Base-by-base conservation (phyloP, 2,113 vertebrate species). In the Chaetodon trifascialis region DNA sequence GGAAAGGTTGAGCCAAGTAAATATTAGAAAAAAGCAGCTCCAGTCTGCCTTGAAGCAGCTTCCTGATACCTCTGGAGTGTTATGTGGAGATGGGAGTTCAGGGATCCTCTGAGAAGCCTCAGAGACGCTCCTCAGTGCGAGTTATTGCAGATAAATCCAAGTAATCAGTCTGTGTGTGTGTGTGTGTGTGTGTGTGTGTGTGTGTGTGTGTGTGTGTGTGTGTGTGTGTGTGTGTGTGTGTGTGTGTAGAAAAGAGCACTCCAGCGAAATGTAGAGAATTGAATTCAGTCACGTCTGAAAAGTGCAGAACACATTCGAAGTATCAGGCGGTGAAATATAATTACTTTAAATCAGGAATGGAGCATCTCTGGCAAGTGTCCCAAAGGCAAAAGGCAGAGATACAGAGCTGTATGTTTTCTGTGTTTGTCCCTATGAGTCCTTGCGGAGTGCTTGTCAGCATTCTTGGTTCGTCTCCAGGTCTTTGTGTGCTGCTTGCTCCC, bases 101-200 rank as follows among this genome's bases (percentile, higher is more conserved):
- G 68, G 88, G 25, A 74, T 58, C 67, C 49, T 82, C 30, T 55
- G 25, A 88, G 79, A 78, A 68, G 46, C 60, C 72, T 56, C 47
- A 10, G 21, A 62, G 65, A 46, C 14, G 54, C 76, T 90, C 34
- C 74, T 82, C 82, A 38, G 49, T 40, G 34, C 40, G 40, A 89
- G 76, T 87, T 85, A 86, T 69, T 88, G 83, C 42, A 68, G 81
- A 91, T 91, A 90, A 93, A 91, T 90, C 66, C 21, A 5, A 74
- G 81, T 60, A 84, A 88, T 91, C 75, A 38, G 15, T 7, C 54
- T 9, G 21, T 11, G 38, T 21, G 21, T 14, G 38, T 21, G 38
- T 55, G n/a, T 7, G 56, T 9, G 21, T 11, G 38, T 21, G 21
- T 14, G 38, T 21, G 38, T 55, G n/a, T 7, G 56, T 9, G 21